Conservation (phyloP, 2,797 vertebrate species). For the Pelodytes ibericus region DNA sequence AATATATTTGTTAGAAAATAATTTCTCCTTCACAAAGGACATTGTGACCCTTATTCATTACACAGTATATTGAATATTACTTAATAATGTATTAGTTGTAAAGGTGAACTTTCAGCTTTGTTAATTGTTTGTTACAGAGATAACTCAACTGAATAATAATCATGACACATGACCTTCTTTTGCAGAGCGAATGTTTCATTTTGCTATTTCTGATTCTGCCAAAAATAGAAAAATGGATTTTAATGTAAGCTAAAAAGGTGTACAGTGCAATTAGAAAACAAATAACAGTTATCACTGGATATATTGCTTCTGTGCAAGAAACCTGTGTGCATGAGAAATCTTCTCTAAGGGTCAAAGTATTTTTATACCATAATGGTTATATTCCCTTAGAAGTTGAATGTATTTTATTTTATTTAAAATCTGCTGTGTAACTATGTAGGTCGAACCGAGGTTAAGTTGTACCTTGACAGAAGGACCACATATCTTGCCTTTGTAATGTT, state of each 20-base stretch:
- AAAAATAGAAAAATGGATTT: too few relatives aligned
- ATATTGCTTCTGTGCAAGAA: too few relatives aligned
- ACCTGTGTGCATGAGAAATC: neutral
- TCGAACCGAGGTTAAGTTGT: slow-evolving; percentile 49
- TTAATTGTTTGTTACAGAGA: neutral
- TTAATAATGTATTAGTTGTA: neutral
- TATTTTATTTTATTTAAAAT: slow-evolving; percentile 27
- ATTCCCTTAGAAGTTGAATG: slow-evolving; percentile 9
- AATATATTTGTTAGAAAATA: slow-evolving; percentile 10
- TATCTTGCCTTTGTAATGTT: slow-evolving; percentile 42
- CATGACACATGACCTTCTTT: too few relatives aligned
- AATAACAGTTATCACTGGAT: too few relatives aligned
- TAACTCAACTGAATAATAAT: neutral
- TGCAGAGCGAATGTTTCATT: too few relatives aligned
- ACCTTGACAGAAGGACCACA: slow-evolving; percentile 37
- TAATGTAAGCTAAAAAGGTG: too few relatives aligned
- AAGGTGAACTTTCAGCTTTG: neutral
- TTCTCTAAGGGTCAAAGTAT: neutral
- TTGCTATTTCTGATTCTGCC: too few relatives aligned
- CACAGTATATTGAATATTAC: slow-evolving; percentile 7
- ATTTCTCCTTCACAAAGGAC: slow-evolving; percentile 30
- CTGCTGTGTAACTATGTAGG: slow-evolving; percentile 28
- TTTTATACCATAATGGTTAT: slow-evolving; percentile 25
- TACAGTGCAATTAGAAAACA: too few relatives aligned
- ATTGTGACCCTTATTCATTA: slow-evolving; percentile 3